Percentiles rank a stretch among this genome's conserved stretches.
phyloP scores from a whole-genome alignment of 1,140 invertebrate genomes.

The Sweltsa coloradensis region DNA sequence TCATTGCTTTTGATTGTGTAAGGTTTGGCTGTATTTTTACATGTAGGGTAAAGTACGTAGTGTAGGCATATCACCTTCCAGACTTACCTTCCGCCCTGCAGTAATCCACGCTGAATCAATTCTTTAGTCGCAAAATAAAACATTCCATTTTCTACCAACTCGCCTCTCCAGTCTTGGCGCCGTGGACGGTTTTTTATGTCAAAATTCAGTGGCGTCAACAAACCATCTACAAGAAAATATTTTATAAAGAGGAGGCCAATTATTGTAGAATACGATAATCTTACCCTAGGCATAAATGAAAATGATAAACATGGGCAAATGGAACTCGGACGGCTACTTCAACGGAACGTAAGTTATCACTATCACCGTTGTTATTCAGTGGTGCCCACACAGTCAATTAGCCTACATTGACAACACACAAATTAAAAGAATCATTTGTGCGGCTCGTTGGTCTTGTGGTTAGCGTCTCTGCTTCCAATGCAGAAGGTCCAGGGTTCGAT shows the following conservation, averaged over 20 bases:
- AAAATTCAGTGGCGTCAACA: constrained; percentile 46
- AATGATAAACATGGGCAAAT: background rate
- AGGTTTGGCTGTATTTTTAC: too few relatives aligned
- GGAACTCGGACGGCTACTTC: constrained; percentile 16
- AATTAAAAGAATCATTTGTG: too few relatives aligned
- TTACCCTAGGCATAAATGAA: background rate
- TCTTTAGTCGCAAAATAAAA: constrained; percentile 52
- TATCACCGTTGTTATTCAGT: background rate
- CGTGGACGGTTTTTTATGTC: constrained; percentile 42
- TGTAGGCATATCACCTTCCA: too few relatives aligned
- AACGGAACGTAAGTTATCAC: background rate
- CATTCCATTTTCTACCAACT: constrained; percentile 65
- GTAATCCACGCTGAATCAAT: constrained; percentile 38
- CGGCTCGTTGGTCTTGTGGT: too few relatives aligned
- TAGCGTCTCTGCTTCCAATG: too few relatives aligned
- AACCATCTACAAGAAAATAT: constrained; percentile 16
- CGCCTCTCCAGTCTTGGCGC: constrained; percentile 60
- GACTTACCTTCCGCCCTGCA: constrained; percentile 56
- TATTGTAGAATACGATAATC: background rate
- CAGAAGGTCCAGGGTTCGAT: too few relatives aligned
- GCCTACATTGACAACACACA: background rate
- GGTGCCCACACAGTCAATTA: too few relatives aligned
- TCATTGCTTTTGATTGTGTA: too few relatives aligned
- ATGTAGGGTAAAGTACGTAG: too few relatives aligned
- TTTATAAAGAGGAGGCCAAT: background rate